Base-by-base conservation (phyloP, 2,113 vertebrate species). In the Lota lota region DNA sequence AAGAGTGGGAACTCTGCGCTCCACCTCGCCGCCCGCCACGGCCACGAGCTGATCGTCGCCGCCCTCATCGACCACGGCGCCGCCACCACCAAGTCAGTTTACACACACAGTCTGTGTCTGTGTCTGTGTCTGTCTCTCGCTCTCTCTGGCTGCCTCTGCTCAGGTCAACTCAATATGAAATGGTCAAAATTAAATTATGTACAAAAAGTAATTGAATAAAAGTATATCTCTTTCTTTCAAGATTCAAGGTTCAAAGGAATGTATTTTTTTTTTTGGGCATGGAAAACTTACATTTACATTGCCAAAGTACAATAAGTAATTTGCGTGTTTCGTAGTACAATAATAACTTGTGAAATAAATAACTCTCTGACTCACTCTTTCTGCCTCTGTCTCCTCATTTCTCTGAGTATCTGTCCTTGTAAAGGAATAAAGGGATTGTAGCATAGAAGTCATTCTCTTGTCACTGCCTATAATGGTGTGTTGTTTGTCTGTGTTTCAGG, bases 31-130 rank as follows among this genome's bases (percentile, higher is more conserved):
- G 96, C 97, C 11, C 94, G 95, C 77, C 94, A 95, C 1, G 97
- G 97, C 80, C 97, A 99, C 47, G 95, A 99, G 84, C 94, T 98
- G 63, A 94, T 99, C 79, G 95, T 99, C 89, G 97, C 96, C 88
- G 96, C 96, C 61, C 92, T 99, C 79, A 91, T 99, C 81, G 94
- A 93, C 73, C 97, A 94, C 61, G 93, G 96, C 85, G 97, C 97
- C 79, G 92, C 94, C 89, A 92, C 92, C 56, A 90, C 95, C 91
- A 98, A 95, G 97, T 99, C 90, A 93, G 96, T 93, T 77, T 76
- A n/a, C 72, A 72, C 17, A 66, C 67, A 68, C 72, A n/a, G n/a
- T n/a, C n/a, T 4, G 28, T 33, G 2, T 33, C 4, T 33, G 4
- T 33, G 4, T 33, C 28, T 4, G 28, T 33, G 2, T 33, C 4